Percentiles rank a stretch among this genome's conserved stretches.
Evolutionary conservation across 1,140 invertebrate genomes (phyloP).

Genomic region (Meteorus sp.): DNA sequence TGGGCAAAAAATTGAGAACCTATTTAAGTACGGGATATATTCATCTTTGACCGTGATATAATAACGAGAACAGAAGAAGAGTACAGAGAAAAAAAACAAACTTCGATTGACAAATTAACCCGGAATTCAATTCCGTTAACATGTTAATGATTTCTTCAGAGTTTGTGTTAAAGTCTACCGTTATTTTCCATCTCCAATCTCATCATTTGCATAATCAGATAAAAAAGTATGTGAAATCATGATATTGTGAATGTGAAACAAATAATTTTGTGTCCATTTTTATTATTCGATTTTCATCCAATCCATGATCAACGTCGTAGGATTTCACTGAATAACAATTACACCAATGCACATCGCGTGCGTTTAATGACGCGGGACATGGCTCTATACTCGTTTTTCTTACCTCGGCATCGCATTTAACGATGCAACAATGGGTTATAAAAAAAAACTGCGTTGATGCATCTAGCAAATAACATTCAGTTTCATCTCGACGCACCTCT

Average conservation of each 20-base stretch:
- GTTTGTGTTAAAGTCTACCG: too few relatives aligned
- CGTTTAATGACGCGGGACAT: slow-evolving; percentile 13
- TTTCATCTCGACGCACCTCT: neutral
- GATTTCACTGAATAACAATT: neutral
- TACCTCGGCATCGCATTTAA: neutral
- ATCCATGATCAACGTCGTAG: neutral
- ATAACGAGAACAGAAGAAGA: neutral
- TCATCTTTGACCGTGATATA: slow-evolving; percentile 6
- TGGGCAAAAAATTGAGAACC: slow-evolving; percentile 20
- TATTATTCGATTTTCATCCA: slow-evolving; percentile 2
- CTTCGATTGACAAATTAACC: too few relatives aligned
- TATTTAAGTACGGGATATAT: too few relatives aligned
- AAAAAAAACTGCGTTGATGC: too few relatives aligned
- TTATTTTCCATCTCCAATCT: too few relatives aligned
- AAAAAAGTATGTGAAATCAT: neutral
- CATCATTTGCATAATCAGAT: too few relatives aligned
- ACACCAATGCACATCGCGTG: slow-evolving; percentile 16
- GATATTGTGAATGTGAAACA: too few relatives aligned
- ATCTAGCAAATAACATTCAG: slow-evolving; percentile 7
- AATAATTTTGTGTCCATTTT: neutral
- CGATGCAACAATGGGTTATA: slow-evolving; percentile 20
- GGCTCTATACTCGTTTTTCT: neutral
- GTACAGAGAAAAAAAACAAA: neutral
- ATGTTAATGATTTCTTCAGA: slow-evolving; percentile 8
- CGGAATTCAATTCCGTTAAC: slow-evolving; percentile 7